These are phyloP conservation scores for Enteromius treurensis DNA, from an alignment of 2,797 vertebrate species.

Conservation along the genomic window DNA sequence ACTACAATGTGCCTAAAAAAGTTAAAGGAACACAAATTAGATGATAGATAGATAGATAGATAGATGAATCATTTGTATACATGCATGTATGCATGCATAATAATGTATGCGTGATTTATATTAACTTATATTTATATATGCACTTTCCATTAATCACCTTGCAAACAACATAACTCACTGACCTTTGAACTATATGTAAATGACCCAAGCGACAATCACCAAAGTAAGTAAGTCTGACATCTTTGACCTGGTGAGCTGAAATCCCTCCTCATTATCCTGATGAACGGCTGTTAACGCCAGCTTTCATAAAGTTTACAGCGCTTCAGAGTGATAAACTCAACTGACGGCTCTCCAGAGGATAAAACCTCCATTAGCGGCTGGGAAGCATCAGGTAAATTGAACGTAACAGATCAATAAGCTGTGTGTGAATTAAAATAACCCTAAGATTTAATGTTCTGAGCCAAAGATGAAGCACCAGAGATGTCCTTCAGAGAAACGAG, in stretches of 20 bases:
- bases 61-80: no score
- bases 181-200: slow-evolving; percentile 9
- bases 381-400: neutral
- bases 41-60: no score
- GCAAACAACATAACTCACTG: slow-evolving; percentile 19
- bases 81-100: no score
- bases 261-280: slow-evolving; percentile 10
- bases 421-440: neutral
- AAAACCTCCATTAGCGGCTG: slow-evolving; percentile 5
- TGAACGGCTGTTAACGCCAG: neutral
- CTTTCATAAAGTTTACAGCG: slow-evolving; percentile 8
- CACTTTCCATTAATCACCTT: neutral
- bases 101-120: no score
- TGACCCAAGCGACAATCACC: neutral
- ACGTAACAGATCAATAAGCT: slow-evolving; percentile 34
- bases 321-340: slow-evolving; percentile 5
- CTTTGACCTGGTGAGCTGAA: neutral
- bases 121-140: neutral
- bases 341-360: slow-evolving; percentile 10
- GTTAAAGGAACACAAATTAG: no score
- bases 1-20: no score
- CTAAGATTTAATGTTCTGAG: slow-evolving; percentile 15
- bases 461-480: slow-evolving; percentile 16
- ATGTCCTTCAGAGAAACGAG: slow-evolving; percentile 2
- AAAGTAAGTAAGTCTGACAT: neutral